A percentile compares a stretch with the other conserved stretches of the same genome.
These are phyloP conservation scores for Pseudorhombus dupliciocellatus DNA, from an alignment of 2,113 vertebrate species.

Conservation along the genomic window DNA sequence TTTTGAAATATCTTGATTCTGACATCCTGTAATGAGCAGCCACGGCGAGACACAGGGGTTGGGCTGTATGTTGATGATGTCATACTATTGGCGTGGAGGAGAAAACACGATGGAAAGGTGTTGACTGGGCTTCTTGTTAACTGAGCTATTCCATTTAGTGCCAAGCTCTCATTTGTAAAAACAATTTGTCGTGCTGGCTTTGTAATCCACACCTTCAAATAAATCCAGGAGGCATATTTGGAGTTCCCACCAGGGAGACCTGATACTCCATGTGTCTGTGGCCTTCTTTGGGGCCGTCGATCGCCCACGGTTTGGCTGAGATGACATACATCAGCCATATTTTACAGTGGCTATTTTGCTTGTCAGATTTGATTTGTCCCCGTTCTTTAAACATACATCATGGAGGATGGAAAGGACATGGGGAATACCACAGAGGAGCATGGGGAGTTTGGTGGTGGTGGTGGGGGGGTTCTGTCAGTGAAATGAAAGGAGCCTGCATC, in stretches of 20 bases:
- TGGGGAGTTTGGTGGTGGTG: background rate
- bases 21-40: background rate
- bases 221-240: constrained; percentile 56
- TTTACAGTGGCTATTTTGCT: constrained; percentile 47
- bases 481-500: constrained; percentile 16
- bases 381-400: constrained; percentile 46
- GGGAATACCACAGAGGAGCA: constrained; percentile 4
- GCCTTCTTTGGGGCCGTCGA: constrained; percentile 28
- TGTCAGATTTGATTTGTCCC: constrained; percentile 49
- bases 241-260: constrained; percentile 61
- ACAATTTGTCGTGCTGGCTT: constrained; percentile 16
- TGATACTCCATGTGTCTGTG: constrained; percentile 50
- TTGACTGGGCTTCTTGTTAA: constrained; percentile 68
- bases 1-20: constrained; percentile 42
- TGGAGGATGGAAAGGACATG: constrained; percentile 36
- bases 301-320: constrained; percentile 35
- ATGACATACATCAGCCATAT: constrained; percentile 46
- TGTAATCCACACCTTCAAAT: constrained; percentile 54
- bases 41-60: background rate
- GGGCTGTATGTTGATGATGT: constrained; percentile 24
- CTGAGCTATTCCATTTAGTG: constrained; percentile 61
- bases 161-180: constrained; percentile 62
- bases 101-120: constrained; percentile 42
- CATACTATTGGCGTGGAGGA: background rate
- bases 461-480: background rate